phyloP scores from a whole-genome alignment of 2,113 vertebrate genomes.

The Tretioscincus oriximinensis region DNA sequence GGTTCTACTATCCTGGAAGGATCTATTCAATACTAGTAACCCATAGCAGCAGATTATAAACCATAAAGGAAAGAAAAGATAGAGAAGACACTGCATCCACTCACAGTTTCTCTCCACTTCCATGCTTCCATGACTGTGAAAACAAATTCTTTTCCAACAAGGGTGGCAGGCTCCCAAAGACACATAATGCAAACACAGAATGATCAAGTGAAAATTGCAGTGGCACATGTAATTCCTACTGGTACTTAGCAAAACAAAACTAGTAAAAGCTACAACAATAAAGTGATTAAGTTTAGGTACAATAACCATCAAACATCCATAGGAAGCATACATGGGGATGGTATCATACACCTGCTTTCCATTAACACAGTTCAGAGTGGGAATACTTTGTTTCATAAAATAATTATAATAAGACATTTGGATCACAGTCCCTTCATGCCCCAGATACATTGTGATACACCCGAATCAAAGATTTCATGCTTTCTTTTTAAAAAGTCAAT shows the following conservation, averaged over 20 bases:
- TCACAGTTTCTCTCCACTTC: fast-evolving
- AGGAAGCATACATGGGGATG: background rate
- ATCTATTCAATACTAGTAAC: constrained; percentile 1
- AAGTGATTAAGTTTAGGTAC: constrained; percentile 18
- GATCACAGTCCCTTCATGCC: too few relatives aligned
- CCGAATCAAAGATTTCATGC: background rate
- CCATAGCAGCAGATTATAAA: background rate
- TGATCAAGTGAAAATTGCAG: background rate
- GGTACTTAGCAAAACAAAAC: background rate
- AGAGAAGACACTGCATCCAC: background rate
- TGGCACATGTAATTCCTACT: background rate
- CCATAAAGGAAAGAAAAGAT: background rate
- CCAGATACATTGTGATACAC: background rate
- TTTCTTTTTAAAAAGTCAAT: background rate
- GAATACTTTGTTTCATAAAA: background rate
- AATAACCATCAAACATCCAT: background rate
- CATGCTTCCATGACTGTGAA: background rate
- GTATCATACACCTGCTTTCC: background rate
- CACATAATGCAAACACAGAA: background rate
- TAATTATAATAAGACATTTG: too few relatives aligned
- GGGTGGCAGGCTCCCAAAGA: background rate
- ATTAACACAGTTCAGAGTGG: background rate
- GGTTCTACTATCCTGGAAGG: background rate
- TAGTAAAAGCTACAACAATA: background rate
- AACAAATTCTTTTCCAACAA: background rate